These are phyloP conservation scores for Rhagologus leucostigma DNA, from an alignment of 2,113 vertebrate genomes.

Conservation along the genomic window DNA sequence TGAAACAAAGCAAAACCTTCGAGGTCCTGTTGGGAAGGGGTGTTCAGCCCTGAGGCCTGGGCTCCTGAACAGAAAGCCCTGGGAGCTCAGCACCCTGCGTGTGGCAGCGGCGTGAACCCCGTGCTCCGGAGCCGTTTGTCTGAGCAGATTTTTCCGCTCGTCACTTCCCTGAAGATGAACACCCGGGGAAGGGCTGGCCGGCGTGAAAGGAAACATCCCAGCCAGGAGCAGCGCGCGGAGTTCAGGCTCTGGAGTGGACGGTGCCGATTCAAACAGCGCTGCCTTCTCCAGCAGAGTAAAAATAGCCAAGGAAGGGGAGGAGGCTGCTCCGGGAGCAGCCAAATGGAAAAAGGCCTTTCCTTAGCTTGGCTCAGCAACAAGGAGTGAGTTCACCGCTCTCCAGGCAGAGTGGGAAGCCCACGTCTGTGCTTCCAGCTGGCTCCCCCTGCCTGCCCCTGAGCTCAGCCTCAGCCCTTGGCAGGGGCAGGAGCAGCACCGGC, in stretches of 20 bases:
- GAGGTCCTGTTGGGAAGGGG: rapidly evolving
- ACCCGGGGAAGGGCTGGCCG: not conserved
- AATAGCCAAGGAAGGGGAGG: slow-evolving; percentile 31
- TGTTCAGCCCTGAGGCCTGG: not conserved
- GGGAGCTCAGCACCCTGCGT: not conserved
- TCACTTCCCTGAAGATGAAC: not conserved
- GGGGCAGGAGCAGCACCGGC: not conserved
- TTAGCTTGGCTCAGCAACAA: slow-evolving; percentile 5
- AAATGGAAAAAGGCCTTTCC: slow-evolving; percentile 31
- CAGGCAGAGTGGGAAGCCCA: not conserved
- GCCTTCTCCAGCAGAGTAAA: slow-evolving; percentile 36
- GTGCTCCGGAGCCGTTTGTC: not conserved
- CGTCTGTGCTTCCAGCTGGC: not conserved
- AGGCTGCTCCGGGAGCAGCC: not conserved
- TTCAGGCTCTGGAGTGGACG: not conserved
- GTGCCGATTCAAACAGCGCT: not conserved
- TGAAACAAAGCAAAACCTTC: not conserved
- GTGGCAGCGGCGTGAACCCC: rapidly evolving
- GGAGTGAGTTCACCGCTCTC: slow-evolving; percentile 5
- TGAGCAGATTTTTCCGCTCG: slow-evolving; percentile 33
- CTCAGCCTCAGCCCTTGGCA: not conserved
- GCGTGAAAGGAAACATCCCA: not conserved
- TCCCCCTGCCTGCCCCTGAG: not conserved
- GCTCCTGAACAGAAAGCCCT: not conserved
- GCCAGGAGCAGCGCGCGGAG: not conserved